Conservation (phyloP, 2,113 vertebrate genomes). For the Ctenodactylus gundi region DNA sequence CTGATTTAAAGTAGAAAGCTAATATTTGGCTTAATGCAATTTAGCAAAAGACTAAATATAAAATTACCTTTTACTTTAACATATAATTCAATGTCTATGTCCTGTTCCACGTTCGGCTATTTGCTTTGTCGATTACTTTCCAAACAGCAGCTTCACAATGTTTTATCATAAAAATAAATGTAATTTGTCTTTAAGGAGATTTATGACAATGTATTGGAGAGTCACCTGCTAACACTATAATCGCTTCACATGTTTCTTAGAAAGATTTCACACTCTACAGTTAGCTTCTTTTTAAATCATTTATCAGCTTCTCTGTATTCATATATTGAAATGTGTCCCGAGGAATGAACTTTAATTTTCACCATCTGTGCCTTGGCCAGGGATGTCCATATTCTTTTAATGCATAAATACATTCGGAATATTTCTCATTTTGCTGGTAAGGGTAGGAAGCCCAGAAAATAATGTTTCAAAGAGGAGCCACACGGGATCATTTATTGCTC, state of each 20-base stretch:
- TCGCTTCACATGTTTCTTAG: not conserved
- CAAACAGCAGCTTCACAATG: not conserved
- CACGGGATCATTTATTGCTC: conserved; percentile 77
- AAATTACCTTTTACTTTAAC: not conserved
- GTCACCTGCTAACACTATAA: not conserved
- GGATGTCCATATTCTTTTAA: conserved; percentile 62
- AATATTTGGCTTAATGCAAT: not conserved
- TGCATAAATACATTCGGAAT: conserved; percentile 61
- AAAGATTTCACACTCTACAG: conserved; percentile 25
- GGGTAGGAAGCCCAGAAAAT: conserved; percentile 68
- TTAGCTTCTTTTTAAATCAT: conserved; percentile 47
- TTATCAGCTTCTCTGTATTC: conserved; percentile 57
- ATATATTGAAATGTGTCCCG: conserved; percentile 39
- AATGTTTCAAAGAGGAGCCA: conserved; percentile 63
- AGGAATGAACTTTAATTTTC: conserved; percentile 68
- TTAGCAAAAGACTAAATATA: not conserved
- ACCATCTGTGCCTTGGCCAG: conserved; percentile 68
- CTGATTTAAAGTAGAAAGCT: not conserved
- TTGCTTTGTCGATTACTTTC: not conserved
- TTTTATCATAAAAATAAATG: conserved; percentile 1
- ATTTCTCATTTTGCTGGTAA: conserved; percentile 62
- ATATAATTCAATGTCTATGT: not conserved
- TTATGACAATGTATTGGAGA: not conserved
- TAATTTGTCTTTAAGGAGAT: not conserved
- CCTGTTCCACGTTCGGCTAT: not conserved